phyloP scores from a whole-genome alignment of 2,113 vertebrate species.

The Microtus ochrogaster region DNA sequence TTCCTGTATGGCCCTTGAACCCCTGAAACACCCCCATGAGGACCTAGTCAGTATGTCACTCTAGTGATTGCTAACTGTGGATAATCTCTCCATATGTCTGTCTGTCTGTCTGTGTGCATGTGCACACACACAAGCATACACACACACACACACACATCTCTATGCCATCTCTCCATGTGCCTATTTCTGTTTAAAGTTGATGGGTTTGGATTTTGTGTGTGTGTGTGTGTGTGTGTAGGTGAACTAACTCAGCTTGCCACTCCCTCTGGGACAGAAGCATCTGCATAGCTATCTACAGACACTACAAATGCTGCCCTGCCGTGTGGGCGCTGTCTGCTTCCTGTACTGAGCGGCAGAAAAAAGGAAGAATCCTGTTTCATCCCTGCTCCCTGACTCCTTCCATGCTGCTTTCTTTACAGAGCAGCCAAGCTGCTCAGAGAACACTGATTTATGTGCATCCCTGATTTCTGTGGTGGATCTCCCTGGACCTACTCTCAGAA shows the following conservation, averaged over 20 bases:
- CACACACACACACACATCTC: too few relatives aligned
- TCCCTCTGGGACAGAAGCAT: background rate
- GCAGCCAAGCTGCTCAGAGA: slow-evolving; percentile 23
- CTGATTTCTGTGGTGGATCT: slow-evolving; percentile 1
- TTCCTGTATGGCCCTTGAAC: background rate
- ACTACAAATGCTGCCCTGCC: background rate
- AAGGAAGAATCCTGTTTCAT: slow-evolving; percentile 27
- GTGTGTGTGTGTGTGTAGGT: background rate
- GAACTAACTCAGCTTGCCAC: background rate
- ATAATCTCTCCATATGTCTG: background rate
- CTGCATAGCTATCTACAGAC: background rate
- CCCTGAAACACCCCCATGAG: background rate
- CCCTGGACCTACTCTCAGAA: background rate
- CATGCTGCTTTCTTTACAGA: slow-evolving; percentile 46
- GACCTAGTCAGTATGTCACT: background rate
- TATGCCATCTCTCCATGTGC: background rate
- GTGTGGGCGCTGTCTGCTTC: slow-evolving; percentile 19
- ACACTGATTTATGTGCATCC: slow-evolving; percentile 8
- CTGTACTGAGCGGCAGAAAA: slow-evolving; percentile 3
- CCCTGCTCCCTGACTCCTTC: background rate
- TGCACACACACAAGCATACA: too few relatives aligned
- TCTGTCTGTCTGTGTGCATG: background rate
- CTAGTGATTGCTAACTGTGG: background rate
- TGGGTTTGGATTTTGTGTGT: background rate
- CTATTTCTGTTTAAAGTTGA: background rate